These are phyloP conservation scores for Paedocypris sp. DNA, from an alignment of 2,113 vertebrate genomes.

Conservation along the genomic window DNA sequence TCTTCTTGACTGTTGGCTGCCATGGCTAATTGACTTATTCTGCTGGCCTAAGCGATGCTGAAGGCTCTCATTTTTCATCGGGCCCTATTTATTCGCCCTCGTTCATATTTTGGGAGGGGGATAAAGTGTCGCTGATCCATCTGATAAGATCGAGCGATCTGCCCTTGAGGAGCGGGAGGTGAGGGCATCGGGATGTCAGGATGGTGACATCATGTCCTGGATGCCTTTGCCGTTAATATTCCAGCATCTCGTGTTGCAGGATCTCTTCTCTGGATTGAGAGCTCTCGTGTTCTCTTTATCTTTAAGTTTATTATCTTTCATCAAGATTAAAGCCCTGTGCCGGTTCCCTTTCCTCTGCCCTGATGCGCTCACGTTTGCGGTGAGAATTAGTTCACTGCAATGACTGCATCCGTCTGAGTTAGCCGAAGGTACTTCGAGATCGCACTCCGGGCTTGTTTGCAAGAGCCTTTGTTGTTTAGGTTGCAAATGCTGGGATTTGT, in stretches of 20 bases:
- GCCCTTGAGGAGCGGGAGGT: not conserved
- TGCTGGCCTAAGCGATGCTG: conserved; percentile 53
- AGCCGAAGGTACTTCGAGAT: too few species aligned
- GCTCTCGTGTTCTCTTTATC: conserved; percentile 20
- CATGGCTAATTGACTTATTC: conserved; percentile 61
- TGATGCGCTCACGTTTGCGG: not conserved
- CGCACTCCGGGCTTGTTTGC: too few species aligned
- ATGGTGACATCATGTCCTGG: not conserved
- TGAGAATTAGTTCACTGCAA: conserved; percentile 31
- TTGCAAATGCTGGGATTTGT: too few species aligned
- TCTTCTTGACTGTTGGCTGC: conserved; percentile 56
- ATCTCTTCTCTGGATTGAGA: conserved; percentile 9
- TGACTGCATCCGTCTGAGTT: conserved; percentile 48
- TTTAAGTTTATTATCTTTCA: conserved; percentile 33
- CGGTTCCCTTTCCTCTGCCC: conserved; percentile 6
- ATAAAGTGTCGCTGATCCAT: conserved; percentile 46
- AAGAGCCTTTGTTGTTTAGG: too few species aligned
- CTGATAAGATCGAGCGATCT: conserved; percentile 14
- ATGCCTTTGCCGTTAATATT: not conserved
- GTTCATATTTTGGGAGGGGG: not conserved
- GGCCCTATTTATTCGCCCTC: not conserved
- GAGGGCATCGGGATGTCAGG: not conserved
- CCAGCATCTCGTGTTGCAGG: not conserved
- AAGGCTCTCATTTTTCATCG: conserved; percentile 57
- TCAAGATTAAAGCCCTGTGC: conserved; percentile 44